Conservation (phyloP, 1,140 invertebrate genomes). For the Sitophilus oryzae region DNA sequence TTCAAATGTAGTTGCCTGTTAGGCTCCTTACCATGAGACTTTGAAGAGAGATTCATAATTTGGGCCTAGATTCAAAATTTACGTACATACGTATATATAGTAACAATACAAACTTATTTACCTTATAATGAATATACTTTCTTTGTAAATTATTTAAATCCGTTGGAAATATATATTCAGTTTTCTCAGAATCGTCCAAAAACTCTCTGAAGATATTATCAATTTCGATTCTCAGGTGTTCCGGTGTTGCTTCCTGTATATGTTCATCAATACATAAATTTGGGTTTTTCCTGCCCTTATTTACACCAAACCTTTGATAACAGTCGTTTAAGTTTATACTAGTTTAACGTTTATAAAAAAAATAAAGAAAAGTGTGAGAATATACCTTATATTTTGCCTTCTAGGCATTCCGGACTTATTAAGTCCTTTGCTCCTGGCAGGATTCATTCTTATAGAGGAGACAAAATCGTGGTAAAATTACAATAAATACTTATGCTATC, state of each 20-base stretch:
- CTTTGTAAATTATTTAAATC: slow-evolving; percentile 62
- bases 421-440: no score
- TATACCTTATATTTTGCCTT: no score
- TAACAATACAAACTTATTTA: neutral
- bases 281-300: slow-evolving; percentile 4
- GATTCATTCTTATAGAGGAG: no score
- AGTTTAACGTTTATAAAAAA: no score
- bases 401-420: no score
- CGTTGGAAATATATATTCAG: slow-evolving; percentile 52
- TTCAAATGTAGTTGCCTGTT: slow-evolving; percentile 61
- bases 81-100: neutral
- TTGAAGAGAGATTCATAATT: slow-evolving; percentile 59
- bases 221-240: slow-evolving; percentile 30
- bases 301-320: slow-evolving; percentile 18
- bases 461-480: no score
- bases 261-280: slow-evolving; percentile 17
- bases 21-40: slow-evolving; percentile 55
- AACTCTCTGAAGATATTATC: slow-evolving; percentile 29
- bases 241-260: slow-evolving; percentile 28
- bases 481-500: no score
- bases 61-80: slow-evolving; percentile 36
- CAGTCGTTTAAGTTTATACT: no score
- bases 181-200: slow-evolving; percentile 22
- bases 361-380: no score
- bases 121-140: slow-evolving; percentile 62